These are phyloP conservation scores for Aphodius granarius DNA, from an alignment of 2,888 invertebrate genomes.

Conservation along the genomic window DNA sequence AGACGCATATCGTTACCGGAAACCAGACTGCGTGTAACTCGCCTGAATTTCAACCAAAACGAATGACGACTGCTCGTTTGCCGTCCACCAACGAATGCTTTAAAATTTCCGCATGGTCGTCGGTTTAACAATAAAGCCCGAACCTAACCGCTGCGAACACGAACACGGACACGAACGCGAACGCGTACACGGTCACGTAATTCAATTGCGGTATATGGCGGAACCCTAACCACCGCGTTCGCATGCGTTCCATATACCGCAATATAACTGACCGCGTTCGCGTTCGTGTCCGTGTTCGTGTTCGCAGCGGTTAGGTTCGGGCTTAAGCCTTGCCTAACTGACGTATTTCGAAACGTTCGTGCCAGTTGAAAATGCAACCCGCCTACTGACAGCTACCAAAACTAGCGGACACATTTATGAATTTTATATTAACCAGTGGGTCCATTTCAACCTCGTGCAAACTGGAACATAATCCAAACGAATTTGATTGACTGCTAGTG, in stretches of 20 bases:
- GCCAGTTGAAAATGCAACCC: neutral
- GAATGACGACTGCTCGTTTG: neutral
- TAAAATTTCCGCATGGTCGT: neutral
- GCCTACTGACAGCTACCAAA: neutral
- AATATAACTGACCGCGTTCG: too few species aligned
- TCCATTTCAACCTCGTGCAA: neutral
- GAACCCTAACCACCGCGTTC: too few species aligned
- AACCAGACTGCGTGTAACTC: neutral
- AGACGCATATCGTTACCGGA: neutral
- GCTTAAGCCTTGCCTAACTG: neutral
- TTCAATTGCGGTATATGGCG: too few species aligned
- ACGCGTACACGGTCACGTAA: too few species aligned
- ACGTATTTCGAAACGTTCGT: neutral
- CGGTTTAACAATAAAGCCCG: neutral
- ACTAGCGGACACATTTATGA: neutral
- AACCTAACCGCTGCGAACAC: too few species aligned
- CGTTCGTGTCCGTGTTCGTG: too few species aligned
- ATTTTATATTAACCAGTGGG: neutral
- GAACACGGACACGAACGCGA: too few species aligned
- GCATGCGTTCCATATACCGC: too few species aligned
- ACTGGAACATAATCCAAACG: neutral
- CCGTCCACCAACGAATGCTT: neutral
- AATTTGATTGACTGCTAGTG: neutral
- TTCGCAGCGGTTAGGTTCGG: too few species aligned
- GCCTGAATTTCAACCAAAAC: neutral